These are phyloP conservation scores for Xenopus petersii DNA, from an alignment of 2,797 vertebrate species.

Conservation along the genomic window DNA sequence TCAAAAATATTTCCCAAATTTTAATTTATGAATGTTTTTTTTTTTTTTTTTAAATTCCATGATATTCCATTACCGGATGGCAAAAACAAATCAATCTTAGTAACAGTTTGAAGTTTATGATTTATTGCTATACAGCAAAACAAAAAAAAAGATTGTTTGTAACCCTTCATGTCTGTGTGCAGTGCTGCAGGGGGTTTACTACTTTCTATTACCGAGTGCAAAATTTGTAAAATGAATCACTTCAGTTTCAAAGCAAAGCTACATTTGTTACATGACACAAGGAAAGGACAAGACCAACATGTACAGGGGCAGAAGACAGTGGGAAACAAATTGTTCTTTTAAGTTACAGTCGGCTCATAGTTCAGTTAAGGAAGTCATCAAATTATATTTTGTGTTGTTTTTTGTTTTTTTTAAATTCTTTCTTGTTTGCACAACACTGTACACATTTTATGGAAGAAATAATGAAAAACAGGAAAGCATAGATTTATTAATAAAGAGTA, in stretches of 20 bases:
- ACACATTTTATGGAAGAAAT: no score
- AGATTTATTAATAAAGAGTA: no score
- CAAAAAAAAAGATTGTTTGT: conserved; percentile 42
- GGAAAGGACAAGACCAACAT: background rate
- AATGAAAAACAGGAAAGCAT: no score
- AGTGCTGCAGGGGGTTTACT: conserved; percentile 44
- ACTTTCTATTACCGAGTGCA: conserved; percentile 42
- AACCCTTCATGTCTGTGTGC: conserved; percentile 41
- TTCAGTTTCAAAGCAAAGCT: conserved; percentile 37
- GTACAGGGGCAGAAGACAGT: background rate
- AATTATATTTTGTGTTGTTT: no score
- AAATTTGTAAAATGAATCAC: conserved; percentile 48
- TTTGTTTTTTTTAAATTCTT: no score
- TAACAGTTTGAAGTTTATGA: conserved; percentile 48
- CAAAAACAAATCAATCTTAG: conserved; percentile 47
- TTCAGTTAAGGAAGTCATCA: no score
- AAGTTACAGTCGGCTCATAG: no score
- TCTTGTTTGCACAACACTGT: no score
- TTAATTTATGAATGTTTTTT: conserved; percentile 28
- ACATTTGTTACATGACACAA: conserved; percentile 20
- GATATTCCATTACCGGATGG: conserved; percentile 33
- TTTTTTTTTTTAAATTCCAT: conserved; percentile 32
- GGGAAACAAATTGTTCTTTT: background rate
- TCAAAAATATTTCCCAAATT: background rate
- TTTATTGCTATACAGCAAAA: conserved; percentile 47